Percentiles rank a stretch among this genome's conserved stretches.
These are phyloP conservation scores for Hucho hucho DNA, from an alignment of 2,113 vertebrate species.

Conservation along the genomic window DNA sequence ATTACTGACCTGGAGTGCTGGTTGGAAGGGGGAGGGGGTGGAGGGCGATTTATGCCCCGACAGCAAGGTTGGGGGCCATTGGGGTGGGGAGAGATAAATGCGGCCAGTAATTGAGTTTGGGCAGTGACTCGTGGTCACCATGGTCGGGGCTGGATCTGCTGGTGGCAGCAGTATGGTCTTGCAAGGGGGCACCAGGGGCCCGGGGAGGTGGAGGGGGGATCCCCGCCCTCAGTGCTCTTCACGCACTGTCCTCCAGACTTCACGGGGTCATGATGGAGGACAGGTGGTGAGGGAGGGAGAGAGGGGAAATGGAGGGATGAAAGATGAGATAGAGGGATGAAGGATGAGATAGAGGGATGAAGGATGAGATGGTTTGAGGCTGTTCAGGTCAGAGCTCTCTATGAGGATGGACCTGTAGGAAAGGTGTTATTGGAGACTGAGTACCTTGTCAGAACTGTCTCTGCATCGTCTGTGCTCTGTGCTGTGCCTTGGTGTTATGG, in stretches of 20 bases:
- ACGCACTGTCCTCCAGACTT: constrained; percentile 2
- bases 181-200: background rate
- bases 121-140: constrained; percentile 1
- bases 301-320: background rate
- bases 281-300: constrained; percentile 48
- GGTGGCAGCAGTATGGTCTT: background rate
- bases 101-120: constrained; percentile 40
- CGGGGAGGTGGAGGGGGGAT: background rate
- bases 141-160: background rate
- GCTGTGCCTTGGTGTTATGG: constrained; percentile 1
- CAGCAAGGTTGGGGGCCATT: background rate
- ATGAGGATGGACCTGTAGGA: too few relatives aligned
- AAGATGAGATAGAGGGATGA: too few relatives aligned
- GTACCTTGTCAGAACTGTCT: too few relatives aligned
- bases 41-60: constrained; percentile 7
- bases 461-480: too few relatives aligned
- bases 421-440: too few relatives aligned
- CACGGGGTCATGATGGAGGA: constrained; percentile 45
- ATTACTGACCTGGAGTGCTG: constrained; percentile 35
- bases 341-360: too few relatives aligned
- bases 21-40: background rate
- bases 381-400: too few relatives aligned
- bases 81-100: constrained; percentile 21
- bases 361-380: too few relatives aligned
- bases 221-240: background rate